Conservation (phyloP, 2,113 vertebrate genomes). For the Tonatia bakeri region DNA sequence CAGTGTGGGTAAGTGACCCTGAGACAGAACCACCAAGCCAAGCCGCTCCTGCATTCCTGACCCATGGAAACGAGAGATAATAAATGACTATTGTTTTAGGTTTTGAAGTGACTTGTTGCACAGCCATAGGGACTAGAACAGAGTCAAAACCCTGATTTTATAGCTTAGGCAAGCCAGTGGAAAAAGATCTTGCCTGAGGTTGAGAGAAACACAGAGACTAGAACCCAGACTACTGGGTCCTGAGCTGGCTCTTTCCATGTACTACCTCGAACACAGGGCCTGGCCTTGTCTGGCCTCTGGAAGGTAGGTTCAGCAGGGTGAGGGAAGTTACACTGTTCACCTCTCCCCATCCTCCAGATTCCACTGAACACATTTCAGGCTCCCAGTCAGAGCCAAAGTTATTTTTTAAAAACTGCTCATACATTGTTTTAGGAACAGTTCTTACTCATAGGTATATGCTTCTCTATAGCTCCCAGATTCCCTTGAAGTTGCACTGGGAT, state of each 20-base stretch:
- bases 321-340: neutral
- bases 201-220: neutral
- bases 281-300: neutral
- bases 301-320: neutral
- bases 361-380: neutral
- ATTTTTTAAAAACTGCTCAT: neutral
- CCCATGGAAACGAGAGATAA: neutral
- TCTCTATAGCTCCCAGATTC: neutral
- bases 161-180: neutral
- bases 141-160: neutral
- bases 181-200: neutral
- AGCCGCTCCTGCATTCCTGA: neutral
- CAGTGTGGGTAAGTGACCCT: neutral
- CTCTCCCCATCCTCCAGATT: neutral
- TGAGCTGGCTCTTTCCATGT: neutral
- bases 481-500: neutral
- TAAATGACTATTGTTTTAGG: neutral
- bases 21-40: neutral
- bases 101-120: neutral
- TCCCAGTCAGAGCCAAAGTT: neutral
- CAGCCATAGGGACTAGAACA: neutral
- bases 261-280: neutral
- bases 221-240: neutral
- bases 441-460: neutral
- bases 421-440: neutral